phyloP scores from a whole-genome alignment of 2,113 vertebrate genomes.

The Rhinoderma darwinii region DNA sequence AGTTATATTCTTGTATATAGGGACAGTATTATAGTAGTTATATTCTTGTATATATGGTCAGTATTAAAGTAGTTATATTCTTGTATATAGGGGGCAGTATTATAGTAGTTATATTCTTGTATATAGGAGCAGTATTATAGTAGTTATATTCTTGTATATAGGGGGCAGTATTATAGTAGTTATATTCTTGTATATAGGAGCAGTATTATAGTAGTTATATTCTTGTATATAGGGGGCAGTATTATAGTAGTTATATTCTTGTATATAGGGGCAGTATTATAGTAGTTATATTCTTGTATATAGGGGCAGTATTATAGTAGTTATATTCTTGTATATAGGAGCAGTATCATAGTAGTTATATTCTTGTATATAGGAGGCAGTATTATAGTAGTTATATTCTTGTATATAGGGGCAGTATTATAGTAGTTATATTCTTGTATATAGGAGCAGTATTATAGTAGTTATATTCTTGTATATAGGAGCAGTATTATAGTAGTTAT shows the following conservation, averaged over 20 bases:
- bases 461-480: no score
- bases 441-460: no score
- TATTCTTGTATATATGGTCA: background rate
- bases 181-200: background rate
- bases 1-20: conserved; percentile 5
- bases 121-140: background rate
- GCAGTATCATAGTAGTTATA: background rate
- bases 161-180: background rate
- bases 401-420: no score
- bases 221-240: no score
- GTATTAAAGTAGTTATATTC: conserved; percentile 1
- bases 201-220: background rate
- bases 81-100: background rate
- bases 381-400: background rate
- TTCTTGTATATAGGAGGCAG: background rate
- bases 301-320: background rate
- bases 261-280: background rate
- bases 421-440: background rate
- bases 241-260: background rate
- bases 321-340: background rate
- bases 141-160: background rate
- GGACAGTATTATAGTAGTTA: background rate
- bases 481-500: no score
- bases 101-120: conserved; percentile 8
- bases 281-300: background rate